These are phyloP conservation scores for Trichogramma evanescens DNA, from an alignment of 2,888 invertebrate species.

Conservation along the genomic window DNA sequence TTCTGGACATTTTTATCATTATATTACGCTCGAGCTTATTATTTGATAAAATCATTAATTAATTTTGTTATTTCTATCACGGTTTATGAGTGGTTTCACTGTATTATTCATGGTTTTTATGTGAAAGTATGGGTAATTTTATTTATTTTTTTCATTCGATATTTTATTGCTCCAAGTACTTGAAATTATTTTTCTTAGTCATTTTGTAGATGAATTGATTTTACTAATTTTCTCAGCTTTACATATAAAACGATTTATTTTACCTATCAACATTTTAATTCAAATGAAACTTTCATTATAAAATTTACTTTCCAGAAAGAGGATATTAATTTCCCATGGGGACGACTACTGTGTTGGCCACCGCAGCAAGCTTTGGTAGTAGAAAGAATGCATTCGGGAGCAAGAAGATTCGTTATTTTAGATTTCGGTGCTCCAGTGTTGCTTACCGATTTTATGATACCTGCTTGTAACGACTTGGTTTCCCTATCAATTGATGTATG, in stretches of 20 bases:
- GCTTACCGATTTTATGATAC: slow-evolving; percentile 79
- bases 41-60: too few species aligned
- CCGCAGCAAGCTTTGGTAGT: slow-evolving; percentile 82
- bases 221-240: neutral
- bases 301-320: slow-evolving; percentile 33
- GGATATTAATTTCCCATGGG: slow-evolving; percentile 59
- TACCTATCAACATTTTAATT: neutral
- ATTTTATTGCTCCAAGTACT: neutral
- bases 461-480: slow-evolving; percentile 72
- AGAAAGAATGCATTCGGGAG: slow-evolving; percentile 89
- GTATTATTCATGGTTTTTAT: too few species aligned
- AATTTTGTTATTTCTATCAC: too few species aligned
- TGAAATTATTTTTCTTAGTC: too few species aligned
- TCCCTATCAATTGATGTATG: slow-evolving; percentile 86
- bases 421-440: slow-evolving; percentile 84
- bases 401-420: slow-evolving; percentile 82
- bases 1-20: neutral
- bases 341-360: slow-evolving; percentile 69
- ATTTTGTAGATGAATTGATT: neutral
- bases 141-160: too few species aligned
- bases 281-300: neutral
- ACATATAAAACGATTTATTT: neutral
- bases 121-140: too few species aligned
- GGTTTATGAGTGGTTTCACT: too few species aligned
- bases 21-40: too few species aligned